Evolutionary conservation across 2,797 vertebrate genomes (phyloP), one percentile per base, ranked within the genome.

Genomic region (Rhadinocentrus ornatus): DNA sequence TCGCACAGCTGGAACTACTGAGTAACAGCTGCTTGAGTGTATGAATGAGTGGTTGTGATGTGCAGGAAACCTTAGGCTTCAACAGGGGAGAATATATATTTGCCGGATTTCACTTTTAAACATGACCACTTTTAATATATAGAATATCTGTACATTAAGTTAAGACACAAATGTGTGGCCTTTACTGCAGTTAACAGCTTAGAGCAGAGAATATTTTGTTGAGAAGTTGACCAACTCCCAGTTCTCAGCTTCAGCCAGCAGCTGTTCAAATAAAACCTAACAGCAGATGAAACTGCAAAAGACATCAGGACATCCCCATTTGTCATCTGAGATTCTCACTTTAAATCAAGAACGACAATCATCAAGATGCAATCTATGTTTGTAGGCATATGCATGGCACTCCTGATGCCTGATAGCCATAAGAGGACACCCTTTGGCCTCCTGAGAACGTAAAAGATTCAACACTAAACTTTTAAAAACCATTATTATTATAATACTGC

Each of bases 1-100:
- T 73, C 46, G 75, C 71, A 89, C 84, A 89, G 86, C 86, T 89
- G 90, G 82, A 86, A 88, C 86, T 89, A 86, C 86, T 78, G 87
- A 88, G 73, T 9, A 88, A 89, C 88, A 92, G 88, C 86, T 92
- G 87, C 37, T 63, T 66, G 69, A 12, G 35, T 67, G 61, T 65
- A 35, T 64, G 72, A 37, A 44, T 68, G 66, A 37, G 64, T 59
- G 50, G 27, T 35, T 56, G 35, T 61, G 58, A 73, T 76, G 48
- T 84, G 77, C 78, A 71, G 72, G 81, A 82, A 78, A 75, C 60
- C 44, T 75, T 58, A 24, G 72, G 69, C 68, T 69, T 62, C 50
- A 78, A 66, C 15, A 26, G 54, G 71, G 6, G 52, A 81, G 66
- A 70, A 41, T 54, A 76, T 74, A 74, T 79, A 68, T 62, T 80